Percentiles rank a stretch among this genome's conserved stretches.
Evolutionary conservation across 2,113 vertebrate genomes (phyloP).

Genomic region (Tenrec ecaudatus): DNA sequence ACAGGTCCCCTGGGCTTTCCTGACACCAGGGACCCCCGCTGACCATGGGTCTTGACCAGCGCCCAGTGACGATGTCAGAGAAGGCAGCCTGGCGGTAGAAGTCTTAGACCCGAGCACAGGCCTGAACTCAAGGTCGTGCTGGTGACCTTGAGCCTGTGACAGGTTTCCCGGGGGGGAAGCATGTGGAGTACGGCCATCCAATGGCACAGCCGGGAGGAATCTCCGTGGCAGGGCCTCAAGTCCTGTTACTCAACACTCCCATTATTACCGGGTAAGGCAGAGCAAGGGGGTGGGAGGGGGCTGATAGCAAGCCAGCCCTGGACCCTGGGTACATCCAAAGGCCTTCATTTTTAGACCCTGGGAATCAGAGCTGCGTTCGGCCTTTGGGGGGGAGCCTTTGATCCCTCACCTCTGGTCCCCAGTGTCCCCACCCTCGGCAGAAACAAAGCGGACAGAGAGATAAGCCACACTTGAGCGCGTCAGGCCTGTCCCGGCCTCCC

Average conservation of each 20-base stretch:
- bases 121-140: conserved; percentile 50
- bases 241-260: conserved; percentile 63
- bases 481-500: conserved; percentile 75
- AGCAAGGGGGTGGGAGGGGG: not conserved
- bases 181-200: not conserved
- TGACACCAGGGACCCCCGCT: accelerated
- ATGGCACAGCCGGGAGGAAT: not conserved
- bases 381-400: conserved; percentile 66
- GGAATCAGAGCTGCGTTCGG: conserved; percentile 57
- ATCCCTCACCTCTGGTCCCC: conserved; percentile 52
- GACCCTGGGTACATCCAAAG: not conserved
- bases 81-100: not conserved
- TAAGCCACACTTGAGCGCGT: conserved; percentile 83
- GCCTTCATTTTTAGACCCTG: conserved; percentile 54
- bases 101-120: not conserved
- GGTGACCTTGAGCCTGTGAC: not conserved
- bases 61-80: accelerated
- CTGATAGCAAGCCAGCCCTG: accelerated
- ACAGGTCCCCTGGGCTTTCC: accelerated
- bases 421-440: conserved; percentile 76
- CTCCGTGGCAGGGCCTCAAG: not conserved
- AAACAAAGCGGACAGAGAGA: conserved; percentile 76
- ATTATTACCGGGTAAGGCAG: not conserved
- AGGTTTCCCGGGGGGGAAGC: conserved; percentile 32
- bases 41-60: too few relatives aligned